These are phyloP conservation scores for Acrocephalus scirpaceus DNA, from an alignment of 2,797 vertebrate species.

Conservation along the genomic window DNA sequence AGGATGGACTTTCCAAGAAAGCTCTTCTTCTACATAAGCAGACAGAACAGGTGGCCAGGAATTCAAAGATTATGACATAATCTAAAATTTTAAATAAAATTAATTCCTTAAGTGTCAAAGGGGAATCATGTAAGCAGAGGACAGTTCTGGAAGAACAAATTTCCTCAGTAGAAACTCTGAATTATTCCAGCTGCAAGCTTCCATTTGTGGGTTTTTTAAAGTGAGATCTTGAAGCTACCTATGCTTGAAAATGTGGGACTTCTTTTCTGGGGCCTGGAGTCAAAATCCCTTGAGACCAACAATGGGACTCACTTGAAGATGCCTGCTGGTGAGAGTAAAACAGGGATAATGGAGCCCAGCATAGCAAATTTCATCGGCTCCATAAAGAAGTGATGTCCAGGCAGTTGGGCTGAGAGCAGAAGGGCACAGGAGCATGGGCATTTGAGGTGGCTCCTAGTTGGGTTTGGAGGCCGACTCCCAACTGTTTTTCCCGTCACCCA, in stretches of 20 bases:
- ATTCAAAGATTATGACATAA: neutral
- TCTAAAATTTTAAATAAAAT: neutral
- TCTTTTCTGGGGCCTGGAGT: neutral
- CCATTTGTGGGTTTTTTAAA: neutral
- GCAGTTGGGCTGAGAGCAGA: neutral
- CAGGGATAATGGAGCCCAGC: neutral
- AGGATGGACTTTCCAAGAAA: neutral
- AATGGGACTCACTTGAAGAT: neutral
- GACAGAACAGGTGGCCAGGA: neutral
- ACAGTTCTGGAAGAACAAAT: neutral
- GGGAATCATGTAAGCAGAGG: neutral
- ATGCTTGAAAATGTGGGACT: neutral
- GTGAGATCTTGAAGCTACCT: neutral
- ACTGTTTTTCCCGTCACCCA: neutral
- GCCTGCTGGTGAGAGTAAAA: neutral
- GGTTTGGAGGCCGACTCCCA: neutral
- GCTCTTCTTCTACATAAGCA: neutral
- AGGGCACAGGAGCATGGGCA: neutral
- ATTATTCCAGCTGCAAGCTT: neutral
- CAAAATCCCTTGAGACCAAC: neutral
- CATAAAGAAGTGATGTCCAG: fast-evolving
- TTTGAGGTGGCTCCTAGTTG: neutral
- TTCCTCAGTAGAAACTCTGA: neutral
- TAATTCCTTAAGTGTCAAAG: neutral
- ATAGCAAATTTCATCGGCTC: neutral